Evolutionary conservation across 2,113 vertebrate genomes (phyloP), one percentile per base, ranked within the genome.

Genomic region (Chlamydotis undulata): DNA sequence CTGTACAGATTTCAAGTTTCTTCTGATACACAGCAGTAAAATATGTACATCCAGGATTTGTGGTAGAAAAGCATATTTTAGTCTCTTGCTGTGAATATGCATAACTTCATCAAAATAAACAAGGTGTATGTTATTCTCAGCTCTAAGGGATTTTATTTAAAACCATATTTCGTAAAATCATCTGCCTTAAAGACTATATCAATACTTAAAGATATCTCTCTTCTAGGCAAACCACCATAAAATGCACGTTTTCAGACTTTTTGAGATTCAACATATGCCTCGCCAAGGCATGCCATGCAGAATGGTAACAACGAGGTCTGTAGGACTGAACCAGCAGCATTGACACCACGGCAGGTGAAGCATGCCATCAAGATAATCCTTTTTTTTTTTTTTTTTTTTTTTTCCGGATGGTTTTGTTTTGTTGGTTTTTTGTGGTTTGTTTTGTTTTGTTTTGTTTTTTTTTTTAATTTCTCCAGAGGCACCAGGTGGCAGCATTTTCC

Each of bases 401-500:
- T 35, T 35, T 35, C 35, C 35, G 41, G 41, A 16, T 43, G 41
- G 41, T 43, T 43, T 6, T 6, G 14, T 43, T 43, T 37, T 37
- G 37, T 37, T 37, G 37, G 37, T 8, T 37, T 37, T 37, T 37
- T 37, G 37, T 37, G 39, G 39, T 39, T 39, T 9, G 39, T 39
- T 39, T 35, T 9, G 39, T 41, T 41, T 41, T 41, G 12, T 41
- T 41, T 41, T 41, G 12, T 41, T 41, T 43, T 14, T 61, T 25
- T 56, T 52, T 53, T 35, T 8, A 33, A 57, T 73, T 90, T 12
- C 70, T 91, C 81, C 78, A 71, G 73, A 73, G 92, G 85, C 96
- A 96, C 70, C 91, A 97, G 96, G 94, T 97, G 96, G 96, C 96
- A 96, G 96, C 90, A 96, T 91, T 91, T 96, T 55, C 90, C 87